Conservation (phyloP, 2,113 vertebrate species). For the Lepus europaeus region DNA sequence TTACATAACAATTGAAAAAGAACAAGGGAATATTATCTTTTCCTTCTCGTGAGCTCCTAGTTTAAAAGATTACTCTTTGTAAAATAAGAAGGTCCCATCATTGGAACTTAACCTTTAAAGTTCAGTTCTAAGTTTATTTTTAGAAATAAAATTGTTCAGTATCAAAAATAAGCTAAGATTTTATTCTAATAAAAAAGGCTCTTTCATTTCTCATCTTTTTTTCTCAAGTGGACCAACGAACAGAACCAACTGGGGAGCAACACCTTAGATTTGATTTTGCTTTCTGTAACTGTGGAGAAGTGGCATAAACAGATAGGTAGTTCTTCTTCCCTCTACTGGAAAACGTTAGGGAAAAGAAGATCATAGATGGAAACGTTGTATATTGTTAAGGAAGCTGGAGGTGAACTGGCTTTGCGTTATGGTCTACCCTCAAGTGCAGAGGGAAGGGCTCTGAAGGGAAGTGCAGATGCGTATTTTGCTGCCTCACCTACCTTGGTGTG, state of each 20-base stretch:
- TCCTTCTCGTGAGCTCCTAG: constrained; percentile 48
- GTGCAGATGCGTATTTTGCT: background rate
- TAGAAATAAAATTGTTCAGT: constrained; percentile 24
- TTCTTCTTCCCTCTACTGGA: constrained; percentile 53
- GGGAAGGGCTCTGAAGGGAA: background rate
- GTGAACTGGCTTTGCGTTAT: background rate
- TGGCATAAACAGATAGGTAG: background rate
- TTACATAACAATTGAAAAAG: constrained; percentile 54
- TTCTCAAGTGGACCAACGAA: background rate
- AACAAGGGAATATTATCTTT: background rate
- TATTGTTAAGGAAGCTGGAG: background rate
- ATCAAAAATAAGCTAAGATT: constrained; percentile 59
- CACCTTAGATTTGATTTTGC: constrained; percentile 37
- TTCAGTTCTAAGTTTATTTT: constrained; percentile 61
- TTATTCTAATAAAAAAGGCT: background rate
- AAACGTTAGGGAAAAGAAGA: constrained; percentile 45
- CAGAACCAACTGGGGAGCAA: constrained; percentile 30
- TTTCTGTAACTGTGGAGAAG: background rate
- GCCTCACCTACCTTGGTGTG: background rate
- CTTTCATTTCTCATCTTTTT: constrained; percentile 27
- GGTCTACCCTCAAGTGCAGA: background rate
- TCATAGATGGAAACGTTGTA: background rate
- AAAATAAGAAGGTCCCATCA: background rate
- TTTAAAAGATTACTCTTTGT: constrained; percentile 24
- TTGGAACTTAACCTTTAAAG: constrained; percentile 59